Conservation (phyloP, 1,140 invertebrate genomes). For the Zophobas morio region DNA sequence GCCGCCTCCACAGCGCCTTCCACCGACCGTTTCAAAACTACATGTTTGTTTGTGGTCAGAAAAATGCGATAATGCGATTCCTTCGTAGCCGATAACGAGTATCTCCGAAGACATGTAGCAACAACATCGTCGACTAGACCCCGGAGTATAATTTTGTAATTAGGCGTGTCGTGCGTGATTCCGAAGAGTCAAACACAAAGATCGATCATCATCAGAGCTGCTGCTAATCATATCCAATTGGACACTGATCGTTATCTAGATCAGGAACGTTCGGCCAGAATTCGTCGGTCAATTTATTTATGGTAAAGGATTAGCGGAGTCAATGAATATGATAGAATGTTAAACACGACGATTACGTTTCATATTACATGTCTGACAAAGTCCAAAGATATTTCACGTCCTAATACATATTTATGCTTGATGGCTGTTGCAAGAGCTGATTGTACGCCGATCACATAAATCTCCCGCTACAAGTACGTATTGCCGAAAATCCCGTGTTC, state of each 20-base stretch:
- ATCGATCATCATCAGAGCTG: constrained; percentile 5
- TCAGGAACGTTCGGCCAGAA: constrained; percentile 1
- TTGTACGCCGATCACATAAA: constrained; percentile 12
- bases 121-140: not conserved
- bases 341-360: constrained; percentile 21
- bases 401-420: constrained; percentile 30
- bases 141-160: constrained; percentile 11
- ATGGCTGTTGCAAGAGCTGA: constrained; percentile 26
- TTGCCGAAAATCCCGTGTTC: constrained; percentile 10
- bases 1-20: too few species aligned
- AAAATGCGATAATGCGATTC: constrained; percentile 12
- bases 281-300: constrained; percentile 26
- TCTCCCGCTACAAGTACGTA: not conserved
- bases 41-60: constrained; percentile 8
- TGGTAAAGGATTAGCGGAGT: constrained; percentile 30
- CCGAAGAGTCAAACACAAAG: not conserved
- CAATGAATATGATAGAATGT: constrained; percentile 37
- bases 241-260: not conserved
- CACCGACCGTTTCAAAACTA: not conserved
- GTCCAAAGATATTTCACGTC: constrained; percentile 30
- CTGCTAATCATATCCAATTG: constrained; percentile 5
- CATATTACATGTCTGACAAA: constrained; percentile 24
- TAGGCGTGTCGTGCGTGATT: constrained; percentile 23
- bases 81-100: not conserved
- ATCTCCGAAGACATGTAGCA: not conserved